These are phyloP conservation scores for Pollenia amentaria DNA, from an alignment of 2,888 invertebrate genomes.

Conservation along the genomic window DNA sequence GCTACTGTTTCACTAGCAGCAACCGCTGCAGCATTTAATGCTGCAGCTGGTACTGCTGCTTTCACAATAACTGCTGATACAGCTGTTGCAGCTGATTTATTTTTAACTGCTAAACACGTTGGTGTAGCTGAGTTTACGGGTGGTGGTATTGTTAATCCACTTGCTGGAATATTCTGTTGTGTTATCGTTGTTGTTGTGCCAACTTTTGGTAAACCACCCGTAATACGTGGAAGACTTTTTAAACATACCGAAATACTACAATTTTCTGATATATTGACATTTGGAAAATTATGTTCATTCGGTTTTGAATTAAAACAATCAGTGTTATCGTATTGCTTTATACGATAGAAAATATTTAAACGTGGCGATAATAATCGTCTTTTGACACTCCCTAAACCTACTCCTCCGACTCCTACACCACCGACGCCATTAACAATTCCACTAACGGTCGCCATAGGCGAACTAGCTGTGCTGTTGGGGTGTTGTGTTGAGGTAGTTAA, in stretches of 20 bases:
- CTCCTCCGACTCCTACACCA: neutral
- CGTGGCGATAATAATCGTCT: constrained; percentile 77
- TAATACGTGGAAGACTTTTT: constrained; percentile 90
- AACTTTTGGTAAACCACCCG: constrained; percentile 88
- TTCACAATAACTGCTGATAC: constrained; percentile 1
- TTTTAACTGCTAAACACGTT: constrained; percentile 44
- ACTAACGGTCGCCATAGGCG: constrained; percentile 19
- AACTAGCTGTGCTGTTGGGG: constrained; percentile 10
- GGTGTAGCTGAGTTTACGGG: constrained; percentile 49
- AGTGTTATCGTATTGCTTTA: constrained; percentile 82
- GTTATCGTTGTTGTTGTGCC: constrained; percentile 70
- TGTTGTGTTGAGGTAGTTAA: constrained; percentile 57
- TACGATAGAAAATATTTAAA: constrained; percentile 84
- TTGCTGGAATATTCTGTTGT: constrained; percentile 64
- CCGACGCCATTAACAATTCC: constrained; percentile 15
- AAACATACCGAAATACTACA: constrained; percentile 85
- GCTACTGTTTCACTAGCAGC: neutral
- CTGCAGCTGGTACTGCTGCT: constrained; percentile 56
- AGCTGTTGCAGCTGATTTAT: constrained; percentile 8
- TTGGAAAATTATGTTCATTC: constrained; percentile 84
- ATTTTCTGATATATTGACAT: constrained; percentile 83
- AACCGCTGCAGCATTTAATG: constrained; percentile 42
- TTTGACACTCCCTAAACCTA: constrained; percentile 50
- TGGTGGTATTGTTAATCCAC: constrained; percentile 62
- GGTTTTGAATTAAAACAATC: constrained; percentile 83